These are phyloP conservation scores for Chanos chanos DNA, from an alignment of 2,797 vertebrate species.

Conservation along the genomic window DNA sequence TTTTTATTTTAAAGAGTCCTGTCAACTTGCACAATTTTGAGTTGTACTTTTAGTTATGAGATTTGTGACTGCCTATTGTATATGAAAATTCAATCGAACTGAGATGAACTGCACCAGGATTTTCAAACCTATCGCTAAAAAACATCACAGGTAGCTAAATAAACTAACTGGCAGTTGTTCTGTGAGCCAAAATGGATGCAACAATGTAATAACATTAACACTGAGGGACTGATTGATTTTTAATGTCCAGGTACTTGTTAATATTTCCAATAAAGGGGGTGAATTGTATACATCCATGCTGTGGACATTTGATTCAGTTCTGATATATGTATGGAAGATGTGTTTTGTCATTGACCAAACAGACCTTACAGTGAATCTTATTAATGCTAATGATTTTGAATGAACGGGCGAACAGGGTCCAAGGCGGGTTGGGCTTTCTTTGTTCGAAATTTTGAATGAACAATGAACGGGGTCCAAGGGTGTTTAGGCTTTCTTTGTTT, in stretches of 20 bases:
- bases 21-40: conserved; percentile 90
- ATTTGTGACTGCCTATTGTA: conserved; percentile 48
- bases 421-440: no score
- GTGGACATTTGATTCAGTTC: conserved; percentile 29
- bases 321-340: not conserved
- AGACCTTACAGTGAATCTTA: no score
- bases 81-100: conserved; percentile 54
- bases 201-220: conserved; percentile 70
- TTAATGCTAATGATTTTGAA: no score
- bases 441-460: no score
- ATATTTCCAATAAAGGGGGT: conserved; percentile 72
- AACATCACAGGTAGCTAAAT: conserved; percentile 57
- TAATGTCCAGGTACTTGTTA: conserved; percentile 73
- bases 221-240: conserved; percentile 68
- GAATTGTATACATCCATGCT: conserved; percentile 50
- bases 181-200: conserved; percentile 64
- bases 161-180: conserved; percentile 57
- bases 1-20: conserved; percentile 77
- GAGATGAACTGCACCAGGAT: conserved; percentile 61
- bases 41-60: conserved; percentile 64
- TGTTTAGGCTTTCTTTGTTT: no score
- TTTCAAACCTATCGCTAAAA: conserved; percentile 56
- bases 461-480: no score
- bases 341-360: no score
- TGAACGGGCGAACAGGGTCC: no score